Conservation (phyloP, 2,113 vertebrate species). For the Dipodomys stephensi region DNA sequence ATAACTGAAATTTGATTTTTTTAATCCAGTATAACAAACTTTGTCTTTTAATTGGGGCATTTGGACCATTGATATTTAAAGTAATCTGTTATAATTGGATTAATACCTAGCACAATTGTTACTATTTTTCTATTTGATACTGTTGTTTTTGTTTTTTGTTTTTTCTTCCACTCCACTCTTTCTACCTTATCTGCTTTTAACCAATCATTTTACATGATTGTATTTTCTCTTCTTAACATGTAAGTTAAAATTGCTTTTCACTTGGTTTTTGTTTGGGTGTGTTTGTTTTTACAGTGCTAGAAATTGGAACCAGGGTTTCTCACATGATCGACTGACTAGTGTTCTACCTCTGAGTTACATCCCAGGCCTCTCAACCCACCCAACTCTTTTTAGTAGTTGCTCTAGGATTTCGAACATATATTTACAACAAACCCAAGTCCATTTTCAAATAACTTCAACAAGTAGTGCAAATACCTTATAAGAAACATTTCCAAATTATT, state of each 20-base stretch:
- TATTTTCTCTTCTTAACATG: constrained; percentile 12
- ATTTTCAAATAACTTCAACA: constrained; percentile 18
- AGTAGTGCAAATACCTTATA: neutral
- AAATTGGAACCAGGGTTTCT: neutral
- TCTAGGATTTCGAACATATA: neutral
- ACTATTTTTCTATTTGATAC: neutral
- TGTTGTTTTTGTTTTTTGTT: neutral
- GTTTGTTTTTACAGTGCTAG: neutral
- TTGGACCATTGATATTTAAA: neutral
- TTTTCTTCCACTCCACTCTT: neutral
- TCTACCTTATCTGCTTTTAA: neutral
- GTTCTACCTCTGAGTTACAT: neutral
- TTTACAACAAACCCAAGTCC: constrained; percentile 19
- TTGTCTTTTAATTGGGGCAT: neutral
- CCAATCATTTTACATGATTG: neutral
- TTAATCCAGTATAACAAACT: neutral
- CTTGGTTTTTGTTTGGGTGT: neutral
- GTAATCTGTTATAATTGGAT: neutral
- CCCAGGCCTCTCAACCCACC: neutral
- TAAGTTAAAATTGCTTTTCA: neutral
- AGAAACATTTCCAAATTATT: neutral
- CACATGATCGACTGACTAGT: neutral
- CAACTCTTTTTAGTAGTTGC: neutral
- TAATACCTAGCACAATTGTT: neutral
- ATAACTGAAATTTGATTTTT: neutral